Percentiles rank a stretch among this genome's conserved stretches.
Evolutionary conservation across 2,113 vertebrate genomes (phyloP).

Genomic region (Saguinus midas): DNA sequence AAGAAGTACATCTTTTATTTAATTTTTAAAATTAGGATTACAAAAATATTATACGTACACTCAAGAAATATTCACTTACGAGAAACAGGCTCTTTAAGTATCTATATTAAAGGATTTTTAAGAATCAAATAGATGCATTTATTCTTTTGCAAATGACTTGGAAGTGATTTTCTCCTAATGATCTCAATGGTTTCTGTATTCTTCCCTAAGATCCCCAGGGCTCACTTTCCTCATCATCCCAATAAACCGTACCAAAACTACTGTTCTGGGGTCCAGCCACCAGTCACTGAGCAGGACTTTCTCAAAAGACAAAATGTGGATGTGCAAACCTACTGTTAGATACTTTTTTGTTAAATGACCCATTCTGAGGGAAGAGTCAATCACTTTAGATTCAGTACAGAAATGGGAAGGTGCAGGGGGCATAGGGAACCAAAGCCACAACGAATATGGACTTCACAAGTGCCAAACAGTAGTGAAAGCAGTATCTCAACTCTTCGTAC

Average conservation of each 20-base stretch:
- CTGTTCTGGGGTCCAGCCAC: not conserved
- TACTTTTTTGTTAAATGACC: not conserved
- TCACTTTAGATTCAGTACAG: not conserved
- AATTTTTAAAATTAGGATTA: not conserved
- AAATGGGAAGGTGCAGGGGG: not conserved
- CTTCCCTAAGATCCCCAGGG: not conserved
- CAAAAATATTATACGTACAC: not conserved
- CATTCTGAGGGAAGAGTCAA: not conserved
- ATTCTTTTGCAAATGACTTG: not conserved
- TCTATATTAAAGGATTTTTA: not conserved
- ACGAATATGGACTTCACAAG: not conserved
- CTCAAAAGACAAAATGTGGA: not conserved
- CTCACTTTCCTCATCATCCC: not conserved
- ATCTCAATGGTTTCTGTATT: not conserved
- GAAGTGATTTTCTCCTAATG: not conserved
- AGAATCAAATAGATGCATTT: not conserved
- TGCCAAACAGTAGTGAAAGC: not conserved
- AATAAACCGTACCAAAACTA: not conserved
- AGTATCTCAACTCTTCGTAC: not conserved
- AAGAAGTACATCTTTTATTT: not conserved
- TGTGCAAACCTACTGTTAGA: not conserved
- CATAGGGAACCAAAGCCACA: not conserved
- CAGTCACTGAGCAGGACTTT: not conserved
- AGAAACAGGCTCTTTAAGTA: not conserved
- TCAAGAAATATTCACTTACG: not conserved